Conservation (phyloP, 2,113 vertebrate genomes). For the Melanocharis versteri region DNA sequence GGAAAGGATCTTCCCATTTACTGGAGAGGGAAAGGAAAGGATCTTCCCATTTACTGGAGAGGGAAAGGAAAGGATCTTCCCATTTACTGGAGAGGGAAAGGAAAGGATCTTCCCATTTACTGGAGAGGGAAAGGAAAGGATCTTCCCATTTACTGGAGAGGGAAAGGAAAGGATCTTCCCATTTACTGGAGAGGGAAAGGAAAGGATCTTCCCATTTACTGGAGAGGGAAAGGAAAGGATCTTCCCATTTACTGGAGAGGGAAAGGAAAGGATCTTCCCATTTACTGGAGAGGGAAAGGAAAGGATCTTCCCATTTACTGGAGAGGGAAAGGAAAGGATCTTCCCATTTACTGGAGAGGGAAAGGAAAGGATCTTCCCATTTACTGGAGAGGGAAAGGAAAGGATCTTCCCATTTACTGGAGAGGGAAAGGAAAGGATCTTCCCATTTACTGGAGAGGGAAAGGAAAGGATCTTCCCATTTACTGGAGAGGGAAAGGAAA, state of each 20-base stretch:
- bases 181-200: background rate
- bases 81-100: constrained; percentile 69
- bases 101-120: constrained; percentile 87
- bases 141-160: constrained; percentile 86
- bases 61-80: background rate
- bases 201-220: background rate
- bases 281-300: constrained; percentile 75
- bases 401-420: constrained; percentile 84
- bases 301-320: background rate
- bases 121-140: constrained; percentile 78
- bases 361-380: constrained; percentile 86
- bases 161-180: background rate
- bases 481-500: background rate
- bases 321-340: too few relatives aligned
- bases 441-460: too few relatives aligned
- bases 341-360: background rate
- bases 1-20: constrained; percentile 52
- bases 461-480: background rate
- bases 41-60: background rate
- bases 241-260: background rate
- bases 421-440: background rate
- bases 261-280: constrained; percentile 87
- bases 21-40: background rate
- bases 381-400: constrained; percentile 90
- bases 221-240: background rate